Base-by-base conservation (phyloP, 1,140 invertebrate genomes). In the Dendroctonus valens region DNA sequence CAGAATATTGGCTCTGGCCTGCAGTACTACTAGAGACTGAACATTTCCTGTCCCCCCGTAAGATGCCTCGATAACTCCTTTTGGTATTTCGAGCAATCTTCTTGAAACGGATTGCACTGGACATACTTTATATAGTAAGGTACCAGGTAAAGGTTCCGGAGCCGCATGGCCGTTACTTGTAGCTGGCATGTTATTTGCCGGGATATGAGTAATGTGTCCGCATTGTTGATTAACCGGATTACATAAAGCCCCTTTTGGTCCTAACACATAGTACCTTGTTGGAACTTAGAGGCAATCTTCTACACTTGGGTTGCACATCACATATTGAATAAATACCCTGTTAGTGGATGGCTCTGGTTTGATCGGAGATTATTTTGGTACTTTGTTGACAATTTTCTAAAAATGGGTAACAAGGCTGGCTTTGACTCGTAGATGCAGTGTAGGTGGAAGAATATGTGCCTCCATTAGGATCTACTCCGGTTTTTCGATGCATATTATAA, bases 271-370 rank as follows among this genome's bases (percentile, higher is more conserved):
- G 58, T 67, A 12, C 65, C 65, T 54, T 52, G 49, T 44, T 60
- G 41, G 38, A 67, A 68, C n/a, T 15, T 62, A 0, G 53, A 11
- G n/a, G 42, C 66, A 68, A 59, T 68, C 66, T 48, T 68, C 59
- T 8, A 39, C 26, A 40, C n/a, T 50, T 11, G 66, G 66, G 52
- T 68, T 59, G 40, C 66, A 68, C 54, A 68, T 62, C 5, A 68
- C 59, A 49, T 68, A 68, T 46, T 63, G 52, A 15, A 68, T 58
- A 40, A 62, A 63, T 41, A 58, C 66, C 42, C 26, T 26, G 26
- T 26, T 26, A 26, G 26, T 3, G 26, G 26, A 26, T 26, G 26
- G 26, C 3, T 1, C 26, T 2, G 26, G 26, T 26, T 26, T 26
- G 26, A 3, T 26, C 26, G 1, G 26, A 26, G 26, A 26, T 52